A percentile compares a stretch with the other conserved stretches of the same genome.
phyloP scores from a whole-genome alignment of 1,140 invertebrate genomes.

The Ceratina japonica region DNA sequence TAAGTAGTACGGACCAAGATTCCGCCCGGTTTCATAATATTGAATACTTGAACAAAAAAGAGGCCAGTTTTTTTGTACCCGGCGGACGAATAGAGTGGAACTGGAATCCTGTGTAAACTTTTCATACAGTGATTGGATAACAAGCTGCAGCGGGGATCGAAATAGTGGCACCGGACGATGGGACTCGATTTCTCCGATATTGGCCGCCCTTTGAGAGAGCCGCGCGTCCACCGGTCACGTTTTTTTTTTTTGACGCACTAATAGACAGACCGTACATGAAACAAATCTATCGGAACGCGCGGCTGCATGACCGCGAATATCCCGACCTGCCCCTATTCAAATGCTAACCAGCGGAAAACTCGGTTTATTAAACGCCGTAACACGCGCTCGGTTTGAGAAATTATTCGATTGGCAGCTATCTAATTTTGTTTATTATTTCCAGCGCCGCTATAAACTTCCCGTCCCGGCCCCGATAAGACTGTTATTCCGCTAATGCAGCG shows the following conservation, averaged over 20 bases:
- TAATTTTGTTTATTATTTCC: too few relatives aligned
- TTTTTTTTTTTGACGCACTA: constrained; percentile 14
- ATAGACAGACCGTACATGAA: constrained; percentile 20
- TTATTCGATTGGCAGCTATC: too few relatives aligned
- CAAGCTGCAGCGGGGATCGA: constrained; percentile 39
- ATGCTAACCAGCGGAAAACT: background rate
- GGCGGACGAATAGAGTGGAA: background rate
- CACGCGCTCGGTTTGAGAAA: too few relatives aligned
- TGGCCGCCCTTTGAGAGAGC: constrained; percentile 45
- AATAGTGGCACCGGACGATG: too few relatives aligned
- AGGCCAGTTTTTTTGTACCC: constrained; percentile 21
- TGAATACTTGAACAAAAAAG: constrained; percentile 15
- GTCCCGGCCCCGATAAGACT: background rate
- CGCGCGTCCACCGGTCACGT: constrained; percentile 12
- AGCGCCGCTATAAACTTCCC: background rate
- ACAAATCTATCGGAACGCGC: constrained; percentile 51
- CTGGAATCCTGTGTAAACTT: constrained; percentile 50
- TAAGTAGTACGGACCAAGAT: background rate
- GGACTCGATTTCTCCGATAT: constrained; percentile 46
- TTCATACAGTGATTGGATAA: constrained; percentile 62
- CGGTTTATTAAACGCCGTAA: too few relatives aligned
- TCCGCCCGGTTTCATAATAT: background rate
- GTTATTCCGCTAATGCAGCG: background rate
- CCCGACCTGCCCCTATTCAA: background rate
- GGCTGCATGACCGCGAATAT: constrained; percentile 45